Base-by-base conservation (phyloP, 2,797 vertebrate species). In the Ctenochaetus hawaiiensis region DNA sequence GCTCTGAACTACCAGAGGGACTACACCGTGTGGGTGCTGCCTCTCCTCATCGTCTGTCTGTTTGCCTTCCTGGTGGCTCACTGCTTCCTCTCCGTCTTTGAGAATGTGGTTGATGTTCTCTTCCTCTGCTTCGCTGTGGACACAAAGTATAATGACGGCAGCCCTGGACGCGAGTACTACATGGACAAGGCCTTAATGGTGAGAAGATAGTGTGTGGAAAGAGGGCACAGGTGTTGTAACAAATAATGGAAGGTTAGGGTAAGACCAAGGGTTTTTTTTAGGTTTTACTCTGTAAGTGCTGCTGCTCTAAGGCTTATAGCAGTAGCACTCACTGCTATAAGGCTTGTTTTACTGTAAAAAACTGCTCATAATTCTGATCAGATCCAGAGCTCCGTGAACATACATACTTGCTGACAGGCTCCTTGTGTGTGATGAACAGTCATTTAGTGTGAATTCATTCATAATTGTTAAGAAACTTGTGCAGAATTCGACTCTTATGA, bases 171-270 rank as follows among this genome's bases (percentile, higher is more conserved):
- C 58, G 97, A 98, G 87, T 99, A 95, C 94, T 99, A 96, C 95
- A 99, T 99, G 98, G 98, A 99, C 91, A 99, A 98, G 93, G 91
- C 96, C 47, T 96, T 99, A 62, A 97, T 99, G 98, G 98, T 99
- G 91, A 96, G 96, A 84, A 10, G 1, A 17, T 23, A 65, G 39
- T 17, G 37, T 60, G 8, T 7, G 18, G 23, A 16, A 20, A 44
- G 12, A 6, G 18, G 56, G 8, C 23, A 20, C 3, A 6, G 39
- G 20, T 61, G 43, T n/a, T 17, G 18, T 37, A 60, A 47, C 18
- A 18, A 39, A 16, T 16, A 20, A 41, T 34, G 30, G 30, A 34
- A 34, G 30, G 30, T 34, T 34, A 34, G 30, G 30, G 7, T 34
- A 6, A 34, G 30, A 7, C 30, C 30, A 7, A 34, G 30, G 3